Evolutionary conservation across 2,888 invertebrate genomes (phyloP).

Genomic region (Trachelus iudaicus): DNA sequence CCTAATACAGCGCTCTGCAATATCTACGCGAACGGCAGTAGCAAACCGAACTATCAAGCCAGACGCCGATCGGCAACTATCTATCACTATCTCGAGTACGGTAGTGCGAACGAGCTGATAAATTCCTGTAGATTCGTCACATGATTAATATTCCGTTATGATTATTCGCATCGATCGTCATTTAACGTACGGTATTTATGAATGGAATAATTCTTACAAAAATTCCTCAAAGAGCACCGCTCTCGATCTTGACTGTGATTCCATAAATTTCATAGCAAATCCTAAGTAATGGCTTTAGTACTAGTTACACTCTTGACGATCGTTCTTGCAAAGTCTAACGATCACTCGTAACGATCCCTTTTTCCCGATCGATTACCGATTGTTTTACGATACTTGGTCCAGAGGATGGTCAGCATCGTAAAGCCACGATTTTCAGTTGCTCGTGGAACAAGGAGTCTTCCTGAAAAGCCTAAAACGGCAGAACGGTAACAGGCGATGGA

Average conservation of each 20-base stretch:
- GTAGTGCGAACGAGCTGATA: neutral
- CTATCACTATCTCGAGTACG: neutral
- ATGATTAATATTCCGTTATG: neutral
- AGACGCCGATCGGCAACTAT: neutral
- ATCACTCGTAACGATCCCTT: constrained; percentile 39
- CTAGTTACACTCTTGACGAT: constrained; percentile 41
- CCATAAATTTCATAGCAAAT: constrained; percentile 52
- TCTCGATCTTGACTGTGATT: constrained; percentile 58
- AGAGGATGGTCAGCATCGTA: constrained; percentile 42
- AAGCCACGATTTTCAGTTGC: constrained; percentile 29
- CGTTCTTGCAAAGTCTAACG: constrained; percentile 56
- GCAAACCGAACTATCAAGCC: neutral
- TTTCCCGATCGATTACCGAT: constrained; percentile 57
- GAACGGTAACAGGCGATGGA: neutral
- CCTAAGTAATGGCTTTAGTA: neutral
- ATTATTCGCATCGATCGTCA: neutral
- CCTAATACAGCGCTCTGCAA: constrained; percentile 33
- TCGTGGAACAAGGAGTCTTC: neutral
- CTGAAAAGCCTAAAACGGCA: neutral
- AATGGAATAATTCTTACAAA: neutral
- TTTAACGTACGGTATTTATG: neutral
- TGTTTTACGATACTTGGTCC: constrained; percentile 56
- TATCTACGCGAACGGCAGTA: neutral
- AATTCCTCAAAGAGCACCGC: constrained; percentile 52
- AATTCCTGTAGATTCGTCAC: neutral